These are phyloP conservation scores for Halyomorpha halys DNA, from an alignment of 1,140 invertebrate genomes.

Conservation along the genomic window DNA sequence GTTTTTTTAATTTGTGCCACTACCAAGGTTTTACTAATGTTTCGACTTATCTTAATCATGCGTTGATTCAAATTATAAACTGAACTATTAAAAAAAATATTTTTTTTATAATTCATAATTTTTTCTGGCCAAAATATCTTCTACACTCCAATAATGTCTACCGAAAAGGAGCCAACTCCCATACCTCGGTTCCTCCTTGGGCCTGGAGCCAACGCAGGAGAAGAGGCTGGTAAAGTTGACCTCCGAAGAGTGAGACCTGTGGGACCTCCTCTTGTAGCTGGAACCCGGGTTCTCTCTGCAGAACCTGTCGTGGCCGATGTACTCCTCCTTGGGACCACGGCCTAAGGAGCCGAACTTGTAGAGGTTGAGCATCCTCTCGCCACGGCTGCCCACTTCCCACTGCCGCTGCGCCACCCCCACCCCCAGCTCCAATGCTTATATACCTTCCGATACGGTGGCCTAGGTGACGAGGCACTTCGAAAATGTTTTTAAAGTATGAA, in stretches of 20 bases:
- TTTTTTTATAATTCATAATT: too few relatives aligned
- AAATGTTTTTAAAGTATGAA: too few relatives aligned
- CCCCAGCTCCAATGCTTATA: not conserved
- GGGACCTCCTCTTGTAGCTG: not conserved
- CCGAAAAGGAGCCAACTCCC: not conserved
- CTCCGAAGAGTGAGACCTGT: not conserved
- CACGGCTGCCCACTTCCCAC: not conserved
- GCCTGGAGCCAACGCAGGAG: not conserved
- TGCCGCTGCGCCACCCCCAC: constrained; percentile 1
- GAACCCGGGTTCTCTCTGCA: constrained; percentile 17
- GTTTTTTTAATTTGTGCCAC: too few relatives aligned
- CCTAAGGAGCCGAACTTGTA: constrained; percentile 46
- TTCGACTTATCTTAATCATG: too few relatives aligned
- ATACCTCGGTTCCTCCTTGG: constrained; percentile 3
- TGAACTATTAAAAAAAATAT: too few relatives aligned
- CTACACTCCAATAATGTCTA: too few relatives aligned
- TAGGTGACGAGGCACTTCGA: too few relatives aligned
- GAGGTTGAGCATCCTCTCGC: constrained; percentile 54
- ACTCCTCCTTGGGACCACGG: constrained; percentile 19
- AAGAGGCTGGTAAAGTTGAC: constrained; percentile 5
- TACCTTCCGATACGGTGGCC: not conserved
- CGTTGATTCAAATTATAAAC: too few relatives aligned
- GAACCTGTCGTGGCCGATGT: constrained; percentile 32
- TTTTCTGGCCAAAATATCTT: too few relatives aligned
- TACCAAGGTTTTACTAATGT: too few relatives aligned